Conservation (phyloP, 2,888 invertebrate species). For the Cosmorhoe ocellata region DNA sequence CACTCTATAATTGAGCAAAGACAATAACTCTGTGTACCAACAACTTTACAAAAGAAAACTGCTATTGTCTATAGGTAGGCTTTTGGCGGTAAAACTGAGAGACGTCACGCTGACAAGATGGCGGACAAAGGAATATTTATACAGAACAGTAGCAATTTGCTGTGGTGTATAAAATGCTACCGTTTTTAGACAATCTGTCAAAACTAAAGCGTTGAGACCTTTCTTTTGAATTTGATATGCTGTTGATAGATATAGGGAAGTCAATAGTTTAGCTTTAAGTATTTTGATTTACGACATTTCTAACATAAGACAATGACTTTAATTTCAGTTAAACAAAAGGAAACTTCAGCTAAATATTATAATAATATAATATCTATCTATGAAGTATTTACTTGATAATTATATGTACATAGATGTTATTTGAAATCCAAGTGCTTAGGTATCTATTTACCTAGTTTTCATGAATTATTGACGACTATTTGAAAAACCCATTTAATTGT, state of each 20-base stretch:
- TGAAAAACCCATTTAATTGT: too few relatives aligned
- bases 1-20: conserved; percentile 79
- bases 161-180: conserved; percentile 61
- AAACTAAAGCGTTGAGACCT: conserved; percentile 61
- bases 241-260: conserved; percentile 22
- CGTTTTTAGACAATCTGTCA: conserved; percentile 56
- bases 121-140: conserved; percentile 40
- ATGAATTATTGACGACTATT: too few relatives aligned
- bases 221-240: conserved; percentile 22
- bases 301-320: too few relatives aligned
- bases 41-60: conserved; percentile 50
- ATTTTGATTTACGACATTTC: conserved; percentile 13
- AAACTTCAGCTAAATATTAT: too few relatives aligned
- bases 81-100: conserved; percentile 70
- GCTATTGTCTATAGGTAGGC: conserved; percentile 43
- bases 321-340: too few relatives aligned
- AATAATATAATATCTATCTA: too few relatives aligned
- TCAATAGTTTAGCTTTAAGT: too few relatives aligned
- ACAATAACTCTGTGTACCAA: conserved; percentile 64
- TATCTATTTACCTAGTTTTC: too few relatives aligned
- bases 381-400: too few relatives aligned
- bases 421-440: too few relatives aligned
- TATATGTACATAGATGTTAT: too few relatives aligned
- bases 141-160: conserved; percentile 28
- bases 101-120: conserved; percentile 63